These are phyloP conservation scores for Brachyrhaphis roseni DNA, from an alignment of 2,797 vertebrate species.

Conservation along the genomic window DNA sequence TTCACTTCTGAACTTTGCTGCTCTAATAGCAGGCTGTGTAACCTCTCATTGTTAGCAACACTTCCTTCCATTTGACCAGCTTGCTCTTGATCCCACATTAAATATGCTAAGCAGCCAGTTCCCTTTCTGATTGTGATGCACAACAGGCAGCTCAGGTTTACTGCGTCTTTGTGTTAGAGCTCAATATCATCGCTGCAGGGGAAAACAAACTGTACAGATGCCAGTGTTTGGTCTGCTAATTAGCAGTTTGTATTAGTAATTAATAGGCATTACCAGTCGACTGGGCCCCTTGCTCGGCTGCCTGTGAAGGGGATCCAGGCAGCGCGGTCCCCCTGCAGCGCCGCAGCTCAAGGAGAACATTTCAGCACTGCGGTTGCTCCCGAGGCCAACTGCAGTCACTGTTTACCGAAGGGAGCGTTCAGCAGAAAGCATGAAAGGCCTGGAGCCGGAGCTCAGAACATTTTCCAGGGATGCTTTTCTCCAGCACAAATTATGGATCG, in stretches of 20 bases:
- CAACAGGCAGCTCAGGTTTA: slow-evolving; percentile 65
- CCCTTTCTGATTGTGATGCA: slow-evolving; percentile 56
- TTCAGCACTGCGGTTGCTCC: slow-evolving; percentile 37
- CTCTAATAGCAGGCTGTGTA: slow-evolving; percentile 17
- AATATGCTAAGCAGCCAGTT: slow-evolving; percentile 44
- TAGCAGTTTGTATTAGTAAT: slow-evolving; percentile 82
- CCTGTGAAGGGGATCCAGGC: slow-evolving; percentile 76
- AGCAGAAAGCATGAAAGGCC: slow-evolving; percentile 7
- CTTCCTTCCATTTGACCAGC: slow-evolving; percentile 43
- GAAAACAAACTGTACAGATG: slow-evolving; percentile 76
- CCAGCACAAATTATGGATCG: not conserved
- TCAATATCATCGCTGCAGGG: slow-evolving; percentile 74
- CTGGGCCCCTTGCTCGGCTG: slow-evolving; percentile 66
- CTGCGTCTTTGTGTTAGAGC: slow-evolving; percentile 72
- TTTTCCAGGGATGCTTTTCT: slow-evolving; percentile 13
- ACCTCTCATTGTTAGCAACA: slow-evolving; percentile 22
- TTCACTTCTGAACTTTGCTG: slow-evolving; percentile 1
- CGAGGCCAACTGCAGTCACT: slow-evolving; percentile 25
- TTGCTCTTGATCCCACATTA: slow-evolving; percentile 41
- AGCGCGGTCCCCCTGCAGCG: slow-evolving; percentile 46
- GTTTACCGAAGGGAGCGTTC: slow-evolving; percentile 15
- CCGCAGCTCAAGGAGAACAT: slow-evolving; percentile 45
- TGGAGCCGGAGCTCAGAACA: not conserved
- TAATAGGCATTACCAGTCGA: slow-evolving; percentile 81
- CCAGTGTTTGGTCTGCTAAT: slow-evolving; percentile 82